These are phyloP conservation scores for Lobophora halterata DNA, from an alignment of 2,888 invertebrate species.

Conservation along the genomic window DNA sequence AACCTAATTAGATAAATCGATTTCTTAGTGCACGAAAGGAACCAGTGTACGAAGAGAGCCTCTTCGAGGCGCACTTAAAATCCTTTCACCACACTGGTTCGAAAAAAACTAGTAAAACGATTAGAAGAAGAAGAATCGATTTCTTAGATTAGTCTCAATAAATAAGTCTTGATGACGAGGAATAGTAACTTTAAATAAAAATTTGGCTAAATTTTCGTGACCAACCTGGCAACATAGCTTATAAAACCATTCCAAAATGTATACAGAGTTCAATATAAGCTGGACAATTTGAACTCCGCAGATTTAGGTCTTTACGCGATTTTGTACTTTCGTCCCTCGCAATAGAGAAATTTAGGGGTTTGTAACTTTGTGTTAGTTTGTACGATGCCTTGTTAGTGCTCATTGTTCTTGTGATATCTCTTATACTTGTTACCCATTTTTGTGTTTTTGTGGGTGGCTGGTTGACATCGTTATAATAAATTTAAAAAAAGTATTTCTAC, in stretches of 20 bases:
- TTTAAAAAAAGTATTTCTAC: conserved; percentile 16
- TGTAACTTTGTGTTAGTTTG: conserved; percentile 34
- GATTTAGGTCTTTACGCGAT: conserved; percentile 24
- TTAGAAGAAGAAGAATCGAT: too few species aligned
- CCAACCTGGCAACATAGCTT: conserved; percentile 1
- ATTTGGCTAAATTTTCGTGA: conserved; percentile 29
- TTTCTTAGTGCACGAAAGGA: too few species aligned
- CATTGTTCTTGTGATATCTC: conserved; percentile 57
- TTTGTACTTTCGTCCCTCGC: conserved; percentile 23
- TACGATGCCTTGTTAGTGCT: conserved; percentile 64
- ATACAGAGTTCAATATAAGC: conserved; percentile 37
- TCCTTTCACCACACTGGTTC: too few species aligned
- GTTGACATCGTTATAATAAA: conserved; percentile 26
- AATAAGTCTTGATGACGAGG: too few species aligned
- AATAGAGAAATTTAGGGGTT: conserved; percentile 4
- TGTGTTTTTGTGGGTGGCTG: conserved; percentile 49
- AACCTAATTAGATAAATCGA: too few species aligned
- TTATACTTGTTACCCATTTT: conserved; percentile 50
- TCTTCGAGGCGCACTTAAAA: too few species aligned
- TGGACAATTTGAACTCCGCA: conserved; percentile 44
- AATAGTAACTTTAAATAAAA: conserved; percentile 38
- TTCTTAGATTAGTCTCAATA: too few species aligned
- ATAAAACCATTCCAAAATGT: conserved; percentile 8
- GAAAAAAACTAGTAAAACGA: too few species aligned
- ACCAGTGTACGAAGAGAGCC: too few species aligned